Percentiles rank a stretch among this genome's conserved stretches.
Conservation (phyloP, 1,140 invertebrate genomes). For the Cylas formicarius region DNA sequence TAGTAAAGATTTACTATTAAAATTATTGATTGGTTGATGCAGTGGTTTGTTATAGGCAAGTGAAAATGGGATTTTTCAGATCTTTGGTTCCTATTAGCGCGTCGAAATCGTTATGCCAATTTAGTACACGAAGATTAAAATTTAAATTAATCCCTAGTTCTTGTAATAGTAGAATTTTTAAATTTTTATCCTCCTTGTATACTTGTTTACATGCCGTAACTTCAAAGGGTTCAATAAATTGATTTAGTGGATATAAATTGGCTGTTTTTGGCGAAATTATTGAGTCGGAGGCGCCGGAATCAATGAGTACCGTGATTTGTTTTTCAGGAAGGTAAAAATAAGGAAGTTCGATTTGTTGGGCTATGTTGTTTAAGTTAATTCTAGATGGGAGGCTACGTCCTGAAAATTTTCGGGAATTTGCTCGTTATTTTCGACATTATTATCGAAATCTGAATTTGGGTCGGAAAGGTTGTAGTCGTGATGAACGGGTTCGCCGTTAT, state of each 20-base stretch:
- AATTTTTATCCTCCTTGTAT: no score
- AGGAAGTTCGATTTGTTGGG: neutral
- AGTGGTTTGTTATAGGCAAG: constrained; percentile 8
- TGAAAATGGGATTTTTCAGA: constrained; percentile 6
- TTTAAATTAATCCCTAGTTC: no score
- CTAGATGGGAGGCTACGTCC: neutral
- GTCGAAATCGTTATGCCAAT: constrained; percentile 11
- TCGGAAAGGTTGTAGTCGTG: no score
- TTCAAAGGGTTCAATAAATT: no score
- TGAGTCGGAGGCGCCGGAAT: no score
- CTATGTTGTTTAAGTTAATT: constrained; percentile 10
- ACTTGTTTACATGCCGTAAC: no score
- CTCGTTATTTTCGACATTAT: neutral
- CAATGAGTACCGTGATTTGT: constrained; percentile 2
- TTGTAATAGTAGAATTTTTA: no score
- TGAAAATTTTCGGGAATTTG: constrained; percentile 9
- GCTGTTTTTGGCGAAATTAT: constrained; percentile 7
- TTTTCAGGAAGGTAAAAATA: neutral
- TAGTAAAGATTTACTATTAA: constrained; percentile 8
- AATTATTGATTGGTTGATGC: constrained; percentile 1
- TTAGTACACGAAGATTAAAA: no score
- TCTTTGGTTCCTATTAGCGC: constrained; percentile 13
- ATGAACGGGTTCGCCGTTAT: no score
- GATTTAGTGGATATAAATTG: constrained; percentile 2
- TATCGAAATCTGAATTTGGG: no score